These are phyloP conservation scores for Apteryx mantelli DNA, from an alignment of 2,113 vertebrate species.

Conservation along the genomic window DNA sequence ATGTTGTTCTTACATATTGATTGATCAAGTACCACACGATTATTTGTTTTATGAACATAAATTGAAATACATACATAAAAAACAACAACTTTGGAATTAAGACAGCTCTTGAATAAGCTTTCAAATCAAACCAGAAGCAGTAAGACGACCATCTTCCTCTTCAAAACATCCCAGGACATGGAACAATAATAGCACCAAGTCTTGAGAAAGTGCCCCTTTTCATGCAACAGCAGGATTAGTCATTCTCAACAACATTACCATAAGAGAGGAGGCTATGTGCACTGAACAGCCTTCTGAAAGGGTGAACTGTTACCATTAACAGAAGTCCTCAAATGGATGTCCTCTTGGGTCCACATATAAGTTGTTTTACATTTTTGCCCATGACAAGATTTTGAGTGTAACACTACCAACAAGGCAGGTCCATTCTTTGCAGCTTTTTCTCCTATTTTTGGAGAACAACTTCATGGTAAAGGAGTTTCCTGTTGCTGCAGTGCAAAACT, in stretches of 20 bases:
- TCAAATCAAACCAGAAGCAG: background rate
- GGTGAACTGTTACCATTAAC: background rate
- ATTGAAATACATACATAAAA: background rate
- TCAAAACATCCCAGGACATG: background rate
- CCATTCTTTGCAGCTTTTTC: background rate
- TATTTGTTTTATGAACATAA: background rate
- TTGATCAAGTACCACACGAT: background rate
- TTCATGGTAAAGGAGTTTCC: background rate
- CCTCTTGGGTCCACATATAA: background rate
- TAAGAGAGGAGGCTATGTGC: background rate
- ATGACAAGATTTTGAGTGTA: background rate
- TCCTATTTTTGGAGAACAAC: background rate
- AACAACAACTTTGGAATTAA: background rate
- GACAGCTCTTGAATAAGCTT: background rate
- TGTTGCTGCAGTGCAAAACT: background rate
- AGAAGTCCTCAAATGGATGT: background rate
- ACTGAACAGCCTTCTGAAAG: background rate
- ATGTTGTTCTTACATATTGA: background rate
- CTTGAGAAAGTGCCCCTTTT: background rate
- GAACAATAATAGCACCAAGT: background rate
- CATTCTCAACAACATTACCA: background rate
- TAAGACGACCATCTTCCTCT: background rate
- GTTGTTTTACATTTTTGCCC: background rate
- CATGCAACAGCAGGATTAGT: background rate
- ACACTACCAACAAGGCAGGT: background rate